Base-by-base conservation (phyloP, 2,888 invertebrate species). In the Nineta flava region DNA sequence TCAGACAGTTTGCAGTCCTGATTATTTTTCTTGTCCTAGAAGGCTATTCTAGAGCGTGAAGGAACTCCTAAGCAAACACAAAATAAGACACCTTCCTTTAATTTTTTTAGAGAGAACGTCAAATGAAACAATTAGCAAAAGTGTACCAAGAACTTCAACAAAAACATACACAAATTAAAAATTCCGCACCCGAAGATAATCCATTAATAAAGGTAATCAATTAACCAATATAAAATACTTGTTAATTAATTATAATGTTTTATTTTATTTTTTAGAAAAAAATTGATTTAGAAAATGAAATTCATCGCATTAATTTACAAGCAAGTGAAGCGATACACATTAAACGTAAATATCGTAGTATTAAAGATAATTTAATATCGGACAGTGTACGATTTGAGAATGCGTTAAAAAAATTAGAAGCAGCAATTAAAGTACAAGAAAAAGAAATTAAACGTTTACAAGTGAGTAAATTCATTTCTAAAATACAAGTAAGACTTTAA, bases 261-360 rank as follows among this genome's bases (percentile, higher is more conserved):
- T 12, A 15, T 38, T 38, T 38, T 35, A n/a, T 35, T 35, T 35
- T 35, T 3, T 40, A 49, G 49, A 49, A 49, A 49, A 9, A 31
- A 13, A 49, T 19, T 44, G 19, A 41, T 56, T 65, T 88, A 55
- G 87, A 87, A 65, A 88, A 88, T 61, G 82, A 83, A 62, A 81
- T 88, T 52, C 86, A 88, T 60, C 80, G 83, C 52, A 78, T 86
- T 1, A 76, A 84, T 49, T 81, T 88, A 32, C 86, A 87, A 68
- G 81, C 83, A 73, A 80, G 84, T 60, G 87, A 88, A 65, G 86
- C 87, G 0, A 80, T 83, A 57, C 77, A 87, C 55, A 79, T 87
- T 7, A 79, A 79, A 55, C 83, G 81, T 61, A 86, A 86, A 62
- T 88, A 87, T 60, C 68, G 74, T 35, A 77, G 79, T 1, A 86